Conservation (phyloP, 2,797 vertebrate genomes). For the Garrulus glandarius region DNA sequence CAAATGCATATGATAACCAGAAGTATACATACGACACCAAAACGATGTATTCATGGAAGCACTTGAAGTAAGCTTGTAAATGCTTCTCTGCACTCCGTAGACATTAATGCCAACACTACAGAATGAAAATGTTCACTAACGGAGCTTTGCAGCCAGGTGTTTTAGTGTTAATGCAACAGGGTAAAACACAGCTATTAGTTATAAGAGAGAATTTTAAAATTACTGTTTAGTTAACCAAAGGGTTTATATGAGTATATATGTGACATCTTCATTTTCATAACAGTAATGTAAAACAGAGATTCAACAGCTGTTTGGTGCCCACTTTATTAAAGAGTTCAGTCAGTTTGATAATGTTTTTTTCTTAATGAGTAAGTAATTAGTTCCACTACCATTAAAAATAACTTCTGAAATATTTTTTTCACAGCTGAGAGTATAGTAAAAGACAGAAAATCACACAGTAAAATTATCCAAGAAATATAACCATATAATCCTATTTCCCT, state of each 20-base stretch:
- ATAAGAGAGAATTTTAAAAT: neutral
- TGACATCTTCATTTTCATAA: neutral
- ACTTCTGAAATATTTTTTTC: neutral
- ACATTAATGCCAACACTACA: neutral
- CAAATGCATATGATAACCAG: neutral
- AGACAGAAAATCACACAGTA: neutral
- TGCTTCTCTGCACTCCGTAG: neutral
- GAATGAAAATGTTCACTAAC: neutral
- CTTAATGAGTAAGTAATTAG: neutral
- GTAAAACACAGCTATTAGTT: neutral
- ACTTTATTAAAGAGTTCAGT: neutral
- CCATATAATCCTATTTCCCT: neutral
- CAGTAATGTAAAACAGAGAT: neutral
- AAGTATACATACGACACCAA: neutral
- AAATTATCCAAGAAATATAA: neutral
- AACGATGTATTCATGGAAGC: neutral
- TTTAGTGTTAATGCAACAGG: neutral
- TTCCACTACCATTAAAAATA: neutral
- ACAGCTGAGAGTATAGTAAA: neutral
- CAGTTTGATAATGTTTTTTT: neutral
- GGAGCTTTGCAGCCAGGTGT: neutral
- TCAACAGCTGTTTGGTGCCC: neutral
- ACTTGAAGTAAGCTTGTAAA: neutral
- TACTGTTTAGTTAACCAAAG: neutral
- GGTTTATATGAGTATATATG: neutral